Evolutionary conservation across 2,797 vertebrate species (phyloP).

Genomic region (Petrocephalus sullivani): DNA sequence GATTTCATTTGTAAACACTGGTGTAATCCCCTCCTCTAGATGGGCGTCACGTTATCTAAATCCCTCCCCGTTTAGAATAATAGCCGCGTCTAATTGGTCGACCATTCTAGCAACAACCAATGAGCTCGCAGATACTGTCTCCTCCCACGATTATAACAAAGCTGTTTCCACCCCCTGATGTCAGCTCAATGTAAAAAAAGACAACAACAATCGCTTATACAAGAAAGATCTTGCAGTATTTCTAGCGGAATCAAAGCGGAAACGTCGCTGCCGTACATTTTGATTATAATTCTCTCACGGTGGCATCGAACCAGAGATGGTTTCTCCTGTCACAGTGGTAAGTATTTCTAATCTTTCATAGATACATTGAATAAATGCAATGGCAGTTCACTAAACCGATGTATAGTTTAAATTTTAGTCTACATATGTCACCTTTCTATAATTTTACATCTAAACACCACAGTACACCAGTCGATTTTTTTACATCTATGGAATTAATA

Average conservation of each 20-base stretch:
- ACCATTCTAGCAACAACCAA: conserved; percentile 16
- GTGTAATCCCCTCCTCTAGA: conserved; percentile 35
- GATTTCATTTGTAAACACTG: conserved; percentile 39
- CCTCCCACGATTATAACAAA: conserved; percentile 26
- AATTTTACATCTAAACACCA: background rate
- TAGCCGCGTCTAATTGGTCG: conserved; percentile 46
- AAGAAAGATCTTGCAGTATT: conserved; percentile 30
- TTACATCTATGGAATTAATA: background rate
- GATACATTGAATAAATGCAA: background rate
- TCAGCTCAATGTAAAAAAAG: conserved; percentile 51
- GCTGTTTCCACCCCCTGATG: conserved; percentile 39
- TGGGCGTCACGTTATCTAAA: conserved; percentile 18
- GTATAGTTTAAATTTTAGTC: background rate
- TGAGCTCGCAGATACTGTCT: background rate
- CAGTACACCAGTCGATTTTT: background rate
- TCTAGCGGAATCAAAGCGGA: conserved; percentile 9
- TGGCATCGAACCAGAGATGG: conserved; percentile 53
- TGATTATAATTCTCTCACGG: background rate
- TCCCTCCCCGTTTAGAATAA: conserved; percentile 17
- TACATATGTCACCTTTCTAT: background rate
- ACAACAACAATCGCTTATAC: conserved; percentile 66
- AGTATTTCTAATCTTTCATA: conserved; percentile 38
- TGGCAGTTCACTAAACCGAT: background rate
- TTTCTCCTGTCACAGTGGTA: conserved; percentile 72
- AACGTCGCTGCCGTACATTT: background rate